Conservation (phyloP, 2,113 vertebrate genomes). For the Ictidomys tridecemlineatus region DNA sequence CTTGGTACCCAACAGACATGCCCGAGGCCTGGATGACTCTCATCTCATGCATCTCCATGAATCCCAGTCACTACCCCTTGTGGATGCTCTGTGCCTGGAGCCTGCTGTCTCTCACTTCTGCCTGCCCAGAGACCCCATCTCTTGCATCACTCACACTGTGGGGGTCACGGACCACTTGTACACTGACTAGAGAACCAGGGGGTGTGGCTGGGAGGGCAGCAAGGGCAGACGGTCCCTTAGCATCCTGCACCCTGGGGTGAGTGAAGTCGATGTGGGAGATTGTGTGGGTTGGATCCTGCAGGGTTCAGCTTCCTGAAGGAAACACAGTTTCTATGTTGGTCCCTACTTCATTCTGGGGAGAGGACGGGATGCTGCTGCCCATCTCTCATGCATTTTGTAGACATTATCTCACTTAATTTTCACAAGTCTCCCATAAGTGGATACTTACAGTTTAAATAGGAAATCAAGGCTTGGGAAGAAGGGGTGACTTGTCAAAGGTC, state of each 20-base stretch:
- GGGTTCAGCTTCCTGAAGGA: background rate
- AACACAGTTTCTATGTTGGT: background rate
- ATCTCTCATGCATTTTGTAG: background rate
- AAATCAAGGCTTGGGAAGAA: background rate
- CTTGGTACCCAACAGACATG: background rate
- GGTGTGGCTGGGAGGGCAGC: background rate
- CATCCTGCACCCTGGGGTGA: no score
- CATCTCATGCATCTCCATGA: rapidly evolving
- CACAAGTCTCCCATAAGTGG: background rate
- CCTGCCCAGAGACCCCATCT: no score
- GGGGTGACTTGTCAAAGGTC: background rate
- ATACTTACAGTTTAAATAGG: background rate
- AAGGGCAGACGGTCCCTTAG: background rate
- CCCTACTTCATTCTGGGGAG: background rate
- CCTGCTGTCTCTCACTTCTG: background rate
- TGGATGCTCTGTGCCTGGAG: background rate
- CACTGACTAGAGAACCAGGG: background rate
- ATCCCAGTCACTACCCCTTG: background rate
- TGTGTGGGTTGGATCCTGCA: background rate
- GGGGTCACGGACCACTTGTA: background rate
- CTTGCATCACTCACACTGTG: background rate
- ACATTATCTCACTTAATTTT: background rate
- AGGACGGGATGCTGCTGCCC: rapidly evolving
- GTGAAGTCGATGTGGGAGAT: no score
- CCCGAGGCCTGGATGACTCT: background rate